Evolutionary conservation across 1,140 invertebrate species (phyloP), one percentile per base, ranked within the genome.

Genomic region (Zaprionus camerounensis): DNA sequence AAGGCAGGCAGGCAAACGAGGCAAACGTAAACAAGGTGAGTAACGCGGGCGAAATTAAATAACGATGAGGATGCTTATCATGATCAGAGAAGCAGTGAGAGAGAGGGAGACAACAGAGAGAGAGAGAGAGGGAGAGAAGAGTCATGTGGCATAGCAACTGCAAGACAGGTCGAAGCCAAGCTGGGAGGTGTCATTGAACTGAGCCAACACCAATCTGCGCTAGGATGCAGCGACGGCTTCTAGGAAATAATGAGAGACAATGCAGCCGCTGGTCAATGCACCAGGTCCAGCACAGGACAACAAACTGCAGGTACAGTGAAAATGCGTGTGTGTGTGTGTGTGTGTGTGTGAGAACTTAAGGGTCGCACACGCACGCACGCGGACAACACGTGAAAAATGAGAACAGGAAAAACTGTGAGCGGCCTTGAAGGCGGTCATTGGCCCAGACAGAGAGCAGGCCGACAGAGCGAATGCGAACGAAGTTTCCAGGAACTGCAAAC

Each of bases 341-440:
- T 15, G 26, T 28, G 41, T 61, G 20, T 22, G 38, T 26, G 71
- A 31, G 31, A 56, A 73, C 71, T 76, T 65, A 79, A 66, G 69
- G 62, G 49, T 53, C 28, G 41, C 17, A 26, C n/a, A 64, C 41
- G 20, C 34, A 53, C 13, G 13, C 34, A 38, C 17, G 51, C 24
- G 51, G 59, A 41, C 64, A 44, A 34, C 49, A 72, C 71, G 65
- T 82, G 80, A 82, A 82, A 86, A 85, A 80, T 64, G 82, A 80
- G 83, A 86, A 87, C 76, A 82, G 80, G 80, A 82, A 82, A 38
- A 86, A 87, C 80, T 82, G 80, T 56, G 28, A 49, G 59, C 71
- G 83, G 77, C 82, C 80, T 86, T 86, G 82, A 56, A 34, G 13
- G 26, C 72, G 80, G 84, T 86, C 83, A 73, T 84, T 84, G 80